These are phyloP conservation scores for Pilophorus perplexus DNA, from an alignment of 2,888 invertebrate genomes.

Conservation along the genomic window DNA sequence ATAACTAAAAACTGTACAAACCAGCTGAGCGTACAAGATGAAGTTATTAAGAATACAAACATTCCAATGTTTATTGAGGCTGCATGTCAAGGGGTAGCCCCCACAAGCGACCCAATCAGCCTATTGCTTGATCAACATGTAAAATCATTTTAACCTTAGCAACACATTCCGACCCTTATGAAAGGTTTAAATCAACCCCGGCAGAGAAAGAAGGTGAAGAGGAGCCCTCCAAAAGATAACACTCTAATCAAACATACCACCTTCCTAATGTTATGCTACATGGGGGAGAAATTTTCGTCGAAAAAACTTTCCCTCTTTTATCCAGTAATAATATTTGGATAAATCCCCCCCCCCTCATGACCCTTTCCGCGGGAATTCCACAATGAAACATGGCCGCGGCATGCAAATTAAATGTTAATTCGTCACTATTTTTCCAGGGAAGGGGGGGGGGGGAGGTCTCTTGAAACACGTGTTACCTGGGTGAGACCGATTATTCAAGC, in stretches of 20 bases:
- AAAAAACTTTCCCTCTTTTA: constrained; percentile 11
- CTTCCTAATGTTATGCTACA: constrained; percentile 14
- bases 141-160: constrained; percentile 20
- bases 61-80: too few relatives aligned
- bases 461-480: too few relatives aligned
- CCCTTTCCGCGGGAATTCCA: not conserved
- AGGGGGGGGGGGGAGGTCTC: not conserved
- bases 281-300: not conserved
- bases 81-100: too few relatives aligned
- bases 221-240: constrained; percentile 17
- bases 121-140: constrained; percentile 34
- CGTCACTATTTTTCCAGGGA: constrained; percentile 23
- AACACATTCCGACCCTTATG: not conserved
- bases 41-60: too few relatives aligned
- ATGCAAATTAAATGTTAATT: constrained; percentile 31
- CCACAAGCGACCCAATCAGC: constrained; percentile 32
- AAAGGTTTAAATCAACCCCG: constrained; percentile 1
- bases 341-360: not conserved
- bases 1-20: too few relatives aligned
- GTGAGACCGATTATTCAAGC: too few relatives aligned
- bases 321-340: constrained; percentile 24
- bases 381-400: not conserved
- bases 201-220: not conserved
- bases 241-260: constrained; percentile 1
- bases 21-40: too few relatives aligned